phyloP scores from a whole-genome alignment of 2,113 vertebrate species.

The Lepidothrix coronata region DNA sequence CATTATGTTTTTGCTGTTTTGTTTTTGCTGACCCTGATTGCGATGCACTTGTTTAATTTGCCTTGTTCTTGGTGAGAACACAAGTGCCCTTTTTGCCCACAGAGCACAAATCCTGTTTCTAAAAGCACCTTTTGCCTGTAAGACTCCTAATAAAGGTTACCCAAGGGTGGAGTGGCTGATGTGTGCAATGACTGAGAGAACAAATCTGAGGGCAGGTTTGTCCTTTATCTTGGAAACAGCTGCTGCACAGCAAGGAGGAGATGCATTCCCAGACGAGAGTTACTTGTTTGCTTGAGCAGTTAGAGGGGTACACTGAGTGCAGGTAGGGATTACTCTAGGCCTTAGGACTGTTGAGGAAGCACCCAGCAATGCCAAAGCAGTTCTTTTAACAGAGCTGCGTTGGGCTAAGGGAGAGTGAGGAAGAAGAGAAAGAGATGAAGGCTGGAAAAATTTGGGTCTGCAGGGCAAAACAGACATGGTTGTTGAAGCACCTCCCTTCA shows the following conservation, averaged over 20 bases:
- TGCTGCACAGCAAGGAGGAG: background rate
- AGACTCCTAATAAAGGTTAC: slow-evolving; percentile 2
- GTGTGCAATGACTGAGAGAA: background rate
- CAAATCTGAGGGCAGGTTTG: background rate
- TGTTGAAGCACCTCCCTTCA: background rate
- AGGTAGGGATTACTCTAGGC: background rate
- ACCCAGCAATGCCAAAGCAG: background rate
- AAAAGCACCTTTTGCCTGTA: background rate
- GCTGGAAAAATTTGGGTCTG: background rate
- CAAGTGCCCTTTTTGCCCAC: background rate
- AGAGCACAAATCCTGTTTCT: background rate
- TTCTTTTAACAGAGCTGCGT: background rate
- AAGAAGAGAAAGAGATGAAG: background rate
- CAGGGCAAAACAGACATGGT: background rate
- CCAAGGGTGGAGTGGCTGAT: background rate
- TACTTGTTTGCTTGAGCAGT: background rate
- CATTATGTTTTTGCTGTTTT: background rate
- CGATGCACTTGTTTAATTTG: background rate
- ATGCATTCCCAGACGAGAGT: background rate
- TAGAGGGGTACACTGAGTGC: background rate
- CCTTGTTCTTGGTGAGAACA: background rate
- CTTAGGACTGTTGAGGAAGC: background rate
- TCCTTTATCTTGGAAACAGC: background rate
- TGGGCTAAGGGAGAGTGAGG: background rate
- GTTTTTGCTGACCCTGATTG: background rate